Evolutionary conservation across 2,888 invertebrate genomes (phyloP).

Genomic region (Acanthococcus lagerstroemiae): DNA sequence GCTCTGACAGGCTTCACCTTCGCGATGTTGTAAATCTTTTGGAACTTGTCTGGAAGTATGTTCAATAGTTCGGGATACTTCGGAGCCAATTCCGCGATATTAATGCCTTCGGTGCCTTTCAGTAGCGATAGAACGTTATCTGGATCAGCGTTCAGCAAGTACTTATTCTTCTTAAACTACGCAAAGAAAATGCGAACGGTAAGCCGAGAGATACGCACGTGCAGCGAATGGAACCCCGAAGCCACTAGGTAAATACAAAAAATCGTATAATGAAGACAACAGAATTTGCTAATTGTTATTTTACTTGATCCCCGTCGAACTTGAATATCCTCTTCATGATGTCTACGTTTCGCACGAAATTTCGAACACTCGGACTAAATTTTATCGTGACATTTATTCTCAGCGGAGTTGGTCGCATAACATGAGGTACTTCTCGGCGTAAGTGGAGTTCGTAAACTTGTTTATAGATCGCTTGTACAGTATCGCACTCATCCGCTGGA

Average conservation of each 20-base stretch:
- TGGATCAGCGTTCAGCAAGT: not conserved
- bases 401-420: not conserved
- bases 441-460: conserved; percentile 13
- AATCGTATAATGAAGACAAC: too few relatives aligned
- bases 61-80: not conserved
- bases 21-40: not conserved
- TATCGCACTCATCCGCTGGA: not conserved
- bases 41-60: not conserved
- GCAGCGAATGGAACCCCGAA: too few relatives aligned
- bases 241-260: too few relatives aligned
- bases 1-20: not conserved
- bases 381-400: too few relatives aligned
- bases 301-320: too few relatives aligned
- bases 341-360: too few relatives aligned
- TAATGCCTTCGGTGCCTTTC: not conserved
- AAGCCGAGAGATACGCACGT: too few relatives aligned
- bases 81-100: not conserved
- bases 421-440: not conserved
- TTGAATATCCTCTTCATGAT: too few relatives aligned
- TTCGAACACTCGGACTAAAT: too few relatives aligned
- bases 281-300: too few relatives aligned
- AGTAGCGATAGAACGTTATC: not conserved
- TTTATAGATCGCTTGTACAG: not conserved
- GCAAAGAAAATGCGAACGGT: too few relatives aligned
- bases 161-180: not conserved